Evolutionary conservation across 2,797 vertebrate genomes (phyloP).

Genomic region (Hypotaenidia philippensis): DNA sequence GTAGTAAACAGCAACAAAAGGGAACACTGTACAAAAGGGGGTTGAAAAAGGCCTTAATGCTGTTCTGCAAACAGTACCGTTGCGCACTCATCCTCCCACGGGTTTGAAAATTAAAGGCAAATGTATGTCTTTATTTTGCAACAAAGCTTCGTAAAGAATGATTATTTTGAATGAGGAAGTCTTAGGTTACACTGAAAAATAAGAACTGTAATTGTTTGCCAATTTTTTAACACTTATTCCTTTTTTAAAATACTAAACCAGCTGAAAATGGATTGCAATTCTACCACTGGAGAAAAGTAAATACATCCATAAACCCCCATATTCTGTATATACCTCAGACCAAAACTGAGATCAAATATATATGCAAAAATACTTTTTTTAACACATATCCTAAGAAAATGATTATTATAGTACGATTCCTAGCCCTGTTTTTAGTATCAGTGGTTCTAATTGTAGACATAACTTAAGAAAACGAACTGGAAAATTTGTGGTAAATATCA

Average conservation of each 20-base stretch:
- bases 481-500: too few species aligned
- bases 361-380: neutral
- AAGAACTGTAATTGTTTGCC: neutral
- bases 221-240: neutral
- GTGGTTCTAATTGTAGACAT: neutral
- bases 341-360: neutral
- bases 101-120: neutral
- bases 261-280: neutral
- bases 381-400: neutral
- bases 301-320: neutral
- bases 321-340: neutral
- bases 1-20: neutral
- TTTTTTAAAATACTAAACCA: neutral
- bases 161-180: neutral
- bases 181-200: neutral
- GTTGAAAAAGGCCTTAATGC: neutral
- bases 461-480: neutral
- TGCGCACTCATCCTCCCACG: neutral
- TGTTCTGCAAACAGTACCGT: neutral
- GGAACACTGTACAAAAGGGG: neutral
- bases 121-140: neutral
- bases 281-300: neutral
- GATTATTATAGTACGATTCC: neutral
- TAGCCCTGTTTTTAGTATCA: neutral
- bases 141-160: neutral